Evolutionary conservation across 64 coral and sea anemone species (phyloP).

Genomic region (Montipora efflorescens): DNA sequence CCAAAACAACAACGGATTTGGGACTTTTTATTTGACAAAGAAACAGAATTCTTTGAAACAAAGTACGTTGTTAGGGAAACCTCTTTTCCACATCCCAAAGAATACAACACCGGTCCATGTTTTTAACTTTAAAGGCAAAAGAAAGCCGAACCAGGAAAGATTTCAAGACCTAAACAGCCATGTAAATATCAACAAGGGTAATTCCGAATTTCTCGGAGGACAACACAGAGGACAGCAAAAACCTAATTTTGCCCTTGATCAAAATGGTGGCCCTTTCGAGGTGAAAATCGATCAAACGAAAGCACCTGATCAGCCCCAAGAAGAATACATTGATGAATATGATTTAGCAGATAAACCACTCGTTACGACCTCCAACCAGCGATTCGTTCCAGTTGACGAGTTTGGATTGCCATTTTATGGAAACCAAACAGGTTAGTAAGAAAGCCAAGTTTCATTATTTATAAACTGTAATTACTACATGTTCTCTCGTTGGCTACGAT

Average conservation of each 20-base stretch:
- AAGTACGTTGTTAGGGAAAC: neutral
- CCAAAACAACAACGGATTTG: neutral
- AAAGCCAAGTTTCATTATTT: neutral
- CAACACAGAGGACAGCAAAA: neutral
- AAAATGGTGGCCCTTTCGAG: neutral
- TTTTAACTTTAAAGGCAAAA: neutral
- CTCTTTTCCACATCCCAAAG: neutral
- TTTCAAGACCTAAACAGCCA: neutral
- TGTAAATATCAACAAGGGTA: neutral
- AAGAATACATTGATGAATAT: neutral
- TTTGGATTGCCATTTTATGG: slow-evolving; percentile 47
- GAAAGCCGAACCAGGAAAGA: neutral
- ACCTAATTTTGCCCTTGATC: neutral
- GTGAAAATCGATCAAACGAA: neutral
- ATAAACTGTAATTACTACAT: too few species aligned
- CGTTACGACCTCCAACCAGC: neutral
- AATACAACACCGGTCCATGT: neutral
- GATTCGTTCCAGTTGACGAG: slow-evolving; percentile 37
- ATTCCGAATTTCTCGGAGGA: neutral
- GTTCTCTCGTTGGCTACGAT: too few species aligned
- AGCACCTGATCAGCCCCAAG: neutral
- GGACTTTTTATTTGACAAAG: neutral
- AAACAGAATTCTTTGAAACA: neutral
- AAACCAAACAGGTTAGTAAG: slow-evolving; percentile 21
- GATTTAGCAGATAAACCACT: neutral